phyloP scores from a whole-genome alignment of 2,888 invertebrate species.

The Polydrusus pterygomalis region DNA sequence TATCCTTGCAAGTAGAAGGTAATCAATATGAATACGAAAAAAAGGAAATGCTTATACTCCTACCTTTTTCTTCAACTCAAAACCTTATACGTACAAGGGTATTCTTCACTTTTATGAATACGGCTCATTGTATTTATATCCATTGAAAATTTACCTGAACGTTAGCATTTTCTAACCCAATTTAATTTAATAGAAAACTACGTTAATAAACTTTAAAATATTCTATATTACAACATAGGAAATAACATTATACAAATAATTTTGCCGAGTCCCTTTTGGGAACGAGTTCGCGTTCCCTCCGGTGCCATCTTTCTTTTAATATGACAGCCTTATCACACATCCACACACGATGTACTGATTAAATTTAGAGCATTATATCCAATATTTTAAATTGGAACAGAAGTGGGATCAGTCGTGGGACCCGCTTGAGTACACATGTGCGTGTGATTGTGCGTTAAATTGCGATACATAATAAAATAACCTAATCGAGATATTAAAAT shows the following conservation, averaged over 20 bases:
- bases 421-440: conserved; percentile 63
- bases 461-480: conserved; percentile 14
- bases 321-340: conserved; percentile 71
- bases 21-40: no score
- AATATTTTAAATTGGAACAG: conserved; percentile 66
- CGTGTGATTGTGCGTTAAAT: conserved; percentile 62
- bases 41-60: no score
- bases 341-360: conserved; percentile 70
- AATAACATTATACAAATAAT: conserved; percentile 30
- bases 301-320: conserved; percentile 71
- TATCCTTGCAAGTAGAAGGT: no score
- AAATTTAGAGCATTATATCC: conserved; percentile 65
- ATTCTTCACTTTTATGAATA: no score
- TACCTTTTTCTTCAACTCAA: no score
- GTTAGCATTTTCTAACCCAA: not conserved
- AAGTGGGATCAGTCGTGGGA: conserved; percentile 65
- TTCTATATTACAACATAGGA: conserved; percentile 10
- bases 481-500: not conserved
- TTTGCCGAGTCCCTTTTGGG: conserved; percentile 27
- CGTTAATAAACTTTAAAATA: conserved; percentile 12
- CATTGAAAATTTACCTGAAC: no score
- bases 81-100: no score
- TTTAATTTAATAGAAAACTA: conserved; percentile 8
- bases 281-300: conserved; percentile 64
- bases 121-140: no score